phyloP scores from a whole-genome alignment of 2,888 invertebrate genomes.

The Synergus laeviventris region DNA sequence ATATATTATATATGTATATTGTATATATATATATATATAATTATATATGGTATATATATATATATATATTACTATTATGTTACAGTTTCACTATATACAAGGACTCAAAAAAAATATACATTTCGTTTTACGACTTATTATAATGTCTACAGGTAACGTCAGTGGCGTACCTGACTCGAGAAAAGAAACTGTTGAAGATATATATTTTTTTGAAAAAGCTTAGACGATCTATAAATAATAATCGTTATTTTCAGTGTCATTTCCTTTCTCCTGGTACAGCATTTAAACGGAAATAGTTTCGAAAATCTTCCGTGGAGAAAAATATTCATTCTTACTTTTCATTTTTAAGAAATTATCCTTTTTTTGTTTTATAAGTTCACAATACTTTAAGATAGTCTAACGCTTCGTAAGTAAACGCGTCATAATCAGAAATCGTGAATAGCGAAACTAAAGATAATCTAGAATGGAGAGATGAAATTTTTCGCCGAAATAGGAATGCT shows the following conservation, averaged over 20 bases:
- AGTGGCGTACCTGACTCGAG: background rate
- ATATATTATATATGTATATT: too few species aligned
- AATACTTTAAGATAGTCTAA: constrained; percentile 51
- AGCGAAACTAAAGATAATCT: constrained; percentile 47
- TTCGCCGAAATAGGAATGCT: constrained; percentile 47
- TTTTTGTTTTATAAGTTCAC: background rate
- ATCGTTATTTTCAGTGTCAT: background rate
- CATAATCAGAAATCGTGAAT: constrained; percentile 50
- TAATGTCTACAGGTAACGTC: constrained; percentile 21
- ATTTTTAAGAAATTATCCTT: background rate
- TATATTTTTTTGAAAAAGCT: background rate
- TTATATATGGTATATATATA: too few species aligned
- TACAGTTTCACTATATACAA: constrained; percentile 55
- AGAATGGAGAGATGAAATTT: constrained; percentile 41
- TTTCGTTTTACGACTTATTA: constrained; percentile 25
- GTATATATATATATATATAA: too few species aligned
- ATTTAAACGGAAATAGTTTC: background rate
- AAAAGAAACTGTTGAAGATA: background rate
- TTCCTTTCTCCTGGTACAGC: constrained; percentile 6
- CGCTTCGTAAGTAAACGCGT: constrained; percentile 47
- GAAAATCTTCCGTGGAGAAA: background rate
- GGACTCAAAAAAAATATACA: constrained; percentile 55
- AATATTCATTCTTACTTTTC: background rate
- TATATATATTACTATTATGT: constrained; percentile 57
- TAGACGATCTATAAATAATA: background rate